A percentile compares a stretch with the other conserved stretches of the same genome.
These are phyloP conservation scores for Gymnocypris eckloni DNA, from an alignment of 2,797 vertebrate genomes.

Conservation along the genomic window DNA sequence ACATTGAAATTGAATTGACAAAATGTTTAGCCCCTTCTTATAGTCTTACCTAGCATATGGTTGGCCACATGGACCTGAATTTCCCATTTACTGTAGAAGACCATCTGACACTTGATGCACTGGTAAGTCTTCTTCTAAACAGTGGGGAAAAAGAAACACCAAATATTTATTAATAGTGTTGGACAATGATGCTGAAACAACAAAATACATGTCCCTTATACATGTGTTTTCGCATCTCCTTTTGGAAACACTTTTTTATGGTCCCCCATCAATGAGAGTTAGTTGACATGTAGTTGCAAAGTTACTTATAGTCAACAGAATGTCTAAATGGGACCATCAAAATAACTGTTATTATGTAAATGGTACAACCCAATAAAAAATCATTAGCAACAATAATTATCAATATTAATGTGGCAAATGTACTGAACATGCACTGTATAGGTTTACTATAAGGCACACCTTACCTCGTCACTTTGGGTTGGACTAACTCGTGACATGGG, in stretches of 20 bases:
- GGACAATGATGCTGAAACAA: not conserved
- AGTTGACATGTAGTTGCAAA: not conserved
- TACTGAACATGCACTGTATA: not conserved
- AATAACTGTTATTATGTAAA: not conserved
- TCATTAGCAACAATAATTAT: not conserved
- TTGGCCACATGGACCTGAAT: constrained; percentile 99
- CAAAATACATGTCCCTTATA: not conserved
- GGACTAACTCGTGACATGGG: constrained; percentile 98
- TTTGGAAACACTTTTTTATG: not conserved
- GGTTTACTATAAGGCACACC: not conserved
- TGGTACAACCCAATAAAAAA: not conserved
- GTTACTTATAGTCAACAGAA: not conserved
- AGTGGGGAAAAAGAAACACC: constrained; percentile 54
- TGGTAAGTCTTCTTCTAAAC: constrained; percentile 99
- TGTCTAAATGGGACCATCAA: not conserved
- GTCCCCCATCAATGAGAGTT: not conserved
- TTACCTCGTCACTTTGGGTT: constrained; percentile 98
- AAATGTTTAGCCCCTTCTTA: not conserved
- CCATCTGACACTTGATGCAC: constrained; percentile 99
- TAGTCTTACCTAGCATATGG: constrained; percentile 97
- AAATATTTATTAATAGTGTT: not conserved
- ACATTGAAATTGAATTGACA: not conserved
- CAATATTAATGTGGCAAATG: not conserved
- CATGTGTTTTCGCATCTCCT: not conserved
- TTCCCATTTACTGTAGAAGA: constrained; percentile 99